Evolutionary conservation across 2,797 vertebrate species (phyloP).

Genomic region (Yasuhikotakia modesta): DNA sequence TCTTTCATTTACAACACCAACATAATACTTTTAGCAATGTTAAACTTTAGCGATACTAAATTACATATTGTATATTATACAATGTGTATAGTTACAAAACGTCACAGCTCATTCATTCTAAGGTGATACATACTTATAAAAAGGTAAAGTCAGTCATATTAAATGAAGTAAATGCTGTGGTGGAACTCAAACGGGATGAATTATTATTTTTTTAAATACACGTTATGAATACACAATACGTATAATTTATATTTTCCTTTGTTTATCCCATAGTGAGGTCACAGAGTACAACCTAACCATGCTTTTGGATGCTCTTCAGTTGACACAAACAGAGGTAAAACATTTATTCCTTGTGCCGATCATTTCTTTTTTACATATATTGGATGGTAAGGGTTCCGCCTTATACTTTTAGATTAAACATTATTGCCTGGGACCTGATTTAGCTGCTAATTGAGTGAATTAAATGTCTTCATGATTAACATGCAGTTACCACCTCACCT

Average conservation of each 20-base stretch:
- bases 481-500: not conserved
- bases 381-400: no score
- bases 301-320: conserved; percentile 71
- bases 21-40: not conserved
- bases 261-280: conserved; percentile 68
- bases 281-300: conserved; percentile 77
- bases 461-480: not conserved
- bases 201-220: not conserved
- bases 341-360: not conserved
- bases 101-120: not conserved
- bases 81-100: not conserved
- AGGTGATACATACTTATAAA: not conserved
- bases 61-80: not conserved
- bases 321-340: conserved; percentile 76
- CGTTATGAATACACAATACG: not conserved
- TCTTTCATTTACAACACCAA: not conserved
- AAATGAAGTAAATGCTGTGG: not conserved
- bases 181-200: not conserved
- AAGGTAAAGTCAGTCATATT: not conserved
- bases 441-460: not conserved
- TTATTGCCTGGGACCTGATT: not conserved
- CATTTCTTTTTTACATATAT: not conserved
- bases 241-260: not conserved
- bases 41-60: no score
- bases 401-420: not conserved